A percentile compares a stretch with the other conserved stretches of the same genome.
phyloP scores from a whole-genome alignment of 2,113 vertebrate genomes.

The Lepisosteus oculatus region DNA sequence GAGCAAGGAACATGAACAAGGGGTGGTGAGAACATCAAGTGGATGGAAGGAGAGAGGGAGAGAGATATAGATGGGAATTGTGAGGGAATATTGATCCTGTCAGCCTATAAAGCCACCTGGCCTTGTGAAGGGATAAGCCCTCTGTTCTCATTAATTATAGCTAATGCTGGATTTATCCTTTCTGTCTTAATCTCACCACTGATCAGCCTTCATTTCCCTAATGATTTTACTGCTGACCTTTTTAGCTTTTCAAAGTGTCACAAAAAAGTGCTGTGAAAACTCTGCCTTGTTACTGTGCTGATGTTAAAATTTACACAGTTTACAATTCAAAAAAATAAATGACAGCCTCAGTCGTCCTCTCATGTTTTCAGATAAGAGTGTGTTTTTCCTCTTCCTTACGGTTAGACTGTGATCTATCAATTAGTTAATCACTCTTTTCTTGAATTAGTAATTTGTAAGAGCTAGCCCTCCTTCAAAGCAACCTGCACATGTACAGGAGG shows the following conservation, averaged over 20 bases:
- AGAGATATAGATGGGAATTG: neutral
- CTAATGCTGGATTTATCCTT: conserved; percentile 59
- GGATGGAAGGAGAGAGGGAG: conserved; percentile 43
- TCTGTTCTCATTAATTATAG: conserved; percentile 46
- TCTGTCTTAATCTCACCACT: conserved; percentile 29
- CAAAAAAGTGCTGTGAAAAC: conserved; percentile 2
- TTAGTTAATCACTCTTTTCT: too few species aligned
- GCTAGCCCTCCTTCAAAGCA: too few species aligned
- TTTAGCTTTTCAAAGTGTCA: neutral
- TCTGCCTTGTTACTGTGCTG: neutral
- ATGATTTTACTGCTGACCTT: conserved; percentile 2
- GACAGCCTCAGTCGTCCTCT: too few species aligned
- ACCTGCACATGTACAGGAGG: too few species aligned
- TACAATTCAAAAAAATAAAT: too few species aligned
- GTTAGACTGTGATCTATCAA: too few species aligned
- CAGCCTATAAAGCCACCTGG: conserved; percentile 40
- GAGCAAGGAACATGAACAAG: neutral
- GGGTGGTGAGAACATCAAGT: conserved; percentile 15
- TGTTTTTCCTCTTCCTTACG: too few species aligned
- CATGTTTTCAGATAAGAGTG: too few species aligned
- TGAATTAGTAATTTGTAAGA: too few species aligned
- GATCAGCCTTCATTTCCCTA: conserved; percentile 8
- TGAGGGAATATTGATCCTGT: conserved; percentile 38
- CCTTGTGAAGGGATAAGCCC: conserved; percentile 44
- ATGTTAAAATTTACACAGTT: too few species aligned